phyloP scores from a whole-genome alignment of 2,888 invertebrate genomes.

The Cheilosia soror region DNA sequence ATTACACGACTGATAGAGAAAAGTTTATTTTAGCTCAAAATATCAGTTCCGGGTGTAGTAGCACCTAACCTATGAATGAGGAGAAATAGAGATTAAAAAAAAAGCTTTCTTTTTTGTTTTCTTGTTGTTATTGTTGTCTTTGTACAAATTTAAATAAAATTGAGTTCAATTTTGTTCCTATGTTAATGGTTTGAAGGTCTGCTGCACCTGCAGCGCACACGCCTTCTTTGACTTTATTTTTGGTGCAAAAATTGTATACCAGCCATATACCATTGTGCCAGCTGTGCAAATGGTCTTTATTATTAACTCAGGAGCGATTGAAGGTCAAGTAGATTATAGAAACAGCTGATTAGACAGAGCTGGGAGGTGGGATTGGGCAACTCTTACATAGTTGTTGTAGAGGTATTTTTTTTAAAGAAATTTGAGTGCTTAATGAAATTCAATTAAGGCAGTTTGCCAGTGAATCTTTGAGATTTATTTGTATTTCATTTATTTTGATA shows the following conservation, averaged over 20 bases:
- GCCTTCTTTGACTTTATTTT: constrained; percentile 24
- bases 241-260: constrained; percentile 27
- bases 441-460: no score
- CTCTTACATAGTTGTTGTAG: not conserved
- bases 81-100: not conserved
- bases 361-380: not conserved
- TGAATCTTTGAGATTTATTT: no score
- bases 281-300: constrained; percentile 24
- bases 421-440: no score
- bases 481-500: no score
- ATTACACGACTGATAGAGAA: not conserved
- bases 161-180: constrained; percentile 22
- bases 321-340: constrained; percentile 30
- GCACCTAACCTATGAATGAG: constrained; percentile 45
- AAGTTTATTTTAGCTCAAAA: not conserved
- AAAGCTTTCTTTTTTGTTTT: constrained; percentile 18
- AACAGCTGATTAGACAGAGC: constrained; percentile 41
- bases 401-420: not conserved
- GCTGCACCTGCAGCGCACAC: constrained; percentile 35
- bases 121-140: constrained; percentile 2
- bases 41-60: constrained; percentile 44
- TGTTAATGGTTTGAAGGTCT: constrained; percentile 47
- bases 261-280: no score
- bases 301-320: constrained; percentile 24
- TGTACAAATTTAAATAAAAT: constrained; percentile 10